Conservation (phyloP, 2,888 invertebrate species). For the Platycheirus albimanus region DNA sequence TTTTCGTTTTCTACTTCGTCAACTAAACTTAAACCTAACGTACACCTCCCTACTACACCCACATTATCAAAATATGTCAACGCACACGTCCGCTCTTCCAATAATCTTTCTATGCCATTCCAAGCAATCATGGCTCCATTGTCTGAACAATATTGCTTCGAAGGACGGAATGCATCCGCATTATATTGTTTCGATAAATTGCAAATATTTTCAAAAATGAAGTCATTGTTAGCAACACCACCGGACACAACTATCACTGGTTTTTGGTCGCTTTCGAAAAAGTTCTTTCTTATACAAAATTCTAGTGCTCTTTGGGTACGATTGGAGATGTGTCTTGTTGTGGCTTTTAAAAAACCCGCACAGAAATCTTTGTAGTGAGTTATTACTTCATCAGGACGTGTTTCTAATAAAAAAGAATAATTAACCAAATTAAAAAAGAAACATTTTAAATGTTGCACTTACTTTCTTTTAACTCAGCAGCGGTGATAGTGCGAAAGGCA, state of each 20-base stretch:
- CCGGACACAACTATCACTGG: constrained; percentile 92
- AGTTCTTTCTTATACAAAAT: constrained; percentile 86
- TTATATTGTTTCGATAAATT: constrained; percentile 87
- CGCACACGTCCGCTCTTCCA: constrained; percentile 66
- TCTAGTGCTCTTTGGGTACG: constrained; percentile 92
- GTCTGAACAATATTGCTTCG: constrained; percentile 94
- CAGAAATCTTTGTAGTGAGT: constrained; percentile 91
- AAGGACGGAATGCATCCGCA: constrained; percentile 89
- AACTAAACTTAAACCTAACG: constrained; percentile 76
- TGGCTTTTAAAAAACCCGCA: constrained; percentile 90
- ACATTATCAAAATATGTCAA: constrained; percentile 83
- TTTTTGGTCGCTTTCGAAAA: constrained; percentile 83
- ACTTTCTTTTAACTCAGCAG: constrained; percentile 84
- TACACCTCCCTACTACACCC: constrained; percentile 80
- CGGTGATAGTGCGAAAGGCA: constrained; percentile 84
- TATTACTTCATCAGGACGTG: constrained; percentile 88
- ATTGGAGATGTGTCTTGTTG: constrained; percentile 91
- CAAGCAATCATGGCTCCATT: constrained; percentile 99
- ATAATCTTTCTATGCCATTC: constrained; percentile 93
- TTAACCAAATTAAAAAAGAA: too few species aligned
- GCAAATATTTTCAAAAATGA: constrained; percentile 88
- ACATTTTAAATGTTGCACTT: constrained; percentile 13
- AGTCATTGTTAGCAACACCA: constrained; percentile 97
- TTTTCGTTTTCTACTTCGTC: constrained; percentile 76
- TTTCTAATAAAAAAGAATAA: constrained; percentile 78